Percentiles rank a stretch among this genome's conserved stretches.
phyloP scores from a whole-genome alignment of 2,113 vertebrate species.

The Epinephelus cyanopodus region DNA sequence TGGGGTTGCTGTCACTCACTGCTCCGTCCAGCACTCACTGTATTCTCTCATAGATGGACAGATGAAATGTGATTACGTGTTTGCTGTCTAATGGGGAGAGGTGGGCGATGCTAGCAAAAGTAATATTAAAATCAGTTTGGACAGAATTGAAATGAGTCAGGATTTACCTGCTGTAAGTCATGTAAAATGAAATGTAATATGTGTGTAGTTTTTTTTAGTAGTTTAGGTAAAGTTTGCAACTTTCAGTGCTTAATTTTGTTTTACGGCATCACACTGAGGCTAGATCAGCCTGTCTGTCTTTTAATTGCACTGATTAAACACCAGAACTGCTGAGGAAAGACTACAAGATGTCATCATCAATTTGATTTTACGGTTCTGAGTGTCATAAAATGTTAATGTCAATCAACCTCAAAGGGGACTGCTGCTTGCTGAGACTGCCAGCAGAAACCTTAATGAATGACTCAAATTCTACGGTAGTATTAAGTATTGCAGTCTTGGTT shows the following conservation, averaged over 20 bases:
- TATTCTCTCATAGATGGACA: too few relatives aligned
- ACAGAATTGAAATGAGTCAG: background rate
- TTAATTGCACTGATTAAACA: background rate
- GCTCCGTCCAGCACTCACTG: too few relatives aligned
- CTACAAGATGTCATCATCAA: background rate
- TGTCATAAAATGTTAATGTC: conserved; percentile 3
- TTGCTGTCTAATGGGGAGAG: background rate
- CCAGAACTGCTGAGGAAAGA: background rate
- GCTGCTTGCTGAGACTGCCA: background rate
- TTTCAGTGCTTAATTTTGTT: background rate
- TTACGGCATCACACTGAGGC: background rate
- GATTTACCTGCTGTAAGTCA: background rate
- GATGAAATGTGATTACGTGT: background rate
- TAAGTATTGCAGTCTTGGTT: background rate
- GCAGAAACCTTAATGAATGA: background rate
- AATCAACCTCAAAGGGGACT: background rate
- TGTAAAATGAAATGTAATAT: background rate
- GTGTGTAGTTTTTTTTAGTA: background rate
- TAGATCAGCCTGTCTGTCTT: background rate
- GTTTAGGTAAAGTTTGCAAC: background rate
- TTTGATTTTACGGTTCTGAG: background rate
- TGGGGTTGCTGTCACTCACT: too few relatives aligned
- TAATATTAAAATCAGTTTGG: background rate
- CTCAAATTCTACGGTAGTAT: background rate
- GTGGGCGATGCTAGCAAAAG: background rate